Evolutionary conservation across 1,140 invertebrate species (phyloP), one percentile per base, ranked within the genome.

Genomic region (Calycopis cecrops): DNA sequence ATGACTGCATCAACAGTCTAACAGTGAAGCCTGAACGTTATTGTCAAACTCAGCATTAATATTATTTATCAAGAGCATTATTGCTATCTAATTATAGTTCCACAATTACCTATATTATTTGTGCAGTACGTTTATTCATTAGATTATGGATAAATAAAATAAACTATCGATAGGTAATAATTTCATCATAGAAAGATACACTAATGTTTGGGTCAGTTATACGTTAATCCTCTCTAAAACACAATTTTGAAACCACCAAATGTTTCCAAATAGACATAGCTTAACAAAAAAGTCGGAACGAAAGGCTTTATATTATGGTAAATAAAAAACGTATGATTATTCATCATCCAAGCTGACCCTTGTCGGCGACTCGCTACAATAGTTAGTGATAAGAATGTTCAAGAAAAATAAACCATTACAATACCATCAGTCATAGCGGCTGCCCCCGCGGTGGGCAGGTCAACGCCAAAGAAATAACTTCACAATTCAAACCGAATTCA

Each of bases 401-500:
- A 81, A 82, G 72, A 82, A 83, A 80, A 83, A 84, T 83, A 80
- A 83, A 83, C 75, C 73, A 85, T 86, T 83, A 85, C 78, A 86
- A 84, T 70, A 78, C 67, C 78, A 86, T 86, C 77, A 85, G 76
- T 84, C 76, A 83, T 65, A 52, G 65, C 66, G 58, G 60, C 73
- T 72, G 69, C 72, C 71, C 78, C 79, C 73, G 76, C 73, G 76
- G 83, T 79, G 79, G 77, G 76, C 76, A 86, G 76, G 78, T 80
- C 79, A 85, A 72, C 72, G 70, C 67, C 63, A 62, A 72, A 76
- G 71, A 83, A 83, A 83, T 81, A 85, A 75, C 65, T 67, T 76
- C 60, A 79, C 67, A 79, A 77, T 75, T 70, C 72, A 52, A 60
- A 65, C 71, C 76, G 73, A 76, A 83, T 84, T 76, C 78, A 78